Percentiles rank a stretch among this genome's conserved stretches.
phyloP scores from a whole-genome alignment of 2,797 vertebrate species.

The Mormyrops boulengeri region DNA sequence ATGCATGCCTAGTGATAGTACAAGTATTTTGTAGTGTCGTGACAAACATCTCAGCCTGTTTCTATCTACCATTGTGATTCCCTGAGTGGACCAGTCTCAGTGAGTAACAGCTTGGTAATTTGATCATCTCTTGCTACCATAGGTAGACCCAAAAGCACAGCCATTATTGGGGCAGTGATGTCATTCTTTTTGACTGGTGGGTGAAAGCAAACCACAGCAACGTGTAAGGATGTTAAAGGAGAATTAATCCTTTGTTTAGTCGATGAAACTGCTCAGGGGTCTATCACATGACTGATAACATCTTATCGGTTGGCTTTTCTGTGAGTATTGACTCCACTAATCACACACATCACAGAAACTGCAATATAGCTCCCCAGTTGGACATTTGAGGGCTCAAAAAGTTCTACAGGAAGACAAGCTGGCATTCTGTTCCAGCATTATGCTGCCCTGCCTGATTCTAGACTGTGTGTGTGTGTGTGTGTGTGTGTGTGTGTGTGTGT shows the following conservation, averaged over 20 bases:
- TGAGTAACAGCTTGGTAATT: background rate
- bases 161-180: background rate
- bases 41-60: slow-evolving; percentile 10
- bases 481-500: background rate
- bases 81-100: slow-evolving; percentile 12
- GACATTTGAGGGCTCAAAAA: background rate
- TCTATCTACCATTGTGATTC: background rate
- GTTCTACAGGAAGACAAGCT: background rate
- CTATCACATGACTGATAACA: background rate
- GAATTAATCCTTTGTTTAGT: background rate
- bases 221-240: background rate
- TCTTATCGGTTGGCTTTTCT: background rate
- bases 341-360: background rate
- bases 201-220: background rate
- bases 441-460: background rate
- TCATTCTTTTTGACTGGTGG: background rate
- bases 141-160: background rate
- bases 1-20: slow-evolving; percentile 22
- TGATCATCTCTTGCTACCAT: background rate
- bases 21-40: slow-evolving; percentile 11
- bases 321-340: background rate
- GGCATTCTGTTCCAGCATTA: background rate
- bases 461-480: background rate
- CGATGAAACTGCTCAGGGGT: background rate
- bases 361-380: background rate